Conservation (phyloP, 2,797 vertebrate genomes). For the Acrossocheilus fasciatus region DNA sequence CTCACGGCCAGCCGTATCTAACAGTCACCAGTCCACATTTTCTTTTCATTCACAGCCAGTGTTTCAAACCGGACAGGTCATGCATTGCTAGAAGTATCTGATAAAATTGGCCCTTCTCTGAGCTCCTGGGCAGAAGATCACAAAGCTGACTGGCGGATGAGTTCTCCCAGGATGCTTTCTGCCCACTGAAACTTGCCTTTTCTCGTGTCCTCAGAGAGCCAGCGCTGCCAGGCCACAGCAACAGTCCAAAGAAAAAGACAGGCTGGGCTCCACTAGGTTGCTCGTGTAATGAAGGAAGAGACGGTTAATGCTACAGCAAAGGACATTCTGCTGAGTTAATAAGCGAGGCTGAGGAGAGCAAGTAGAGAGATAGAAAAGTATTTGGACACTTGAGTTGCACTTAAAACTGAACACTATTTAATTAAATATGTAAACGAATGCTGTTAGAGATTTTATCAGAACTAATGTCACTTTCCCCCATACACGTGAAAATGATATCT, state of each 20-base stretch:
- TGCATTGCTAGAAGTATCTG: slow-evolving; percentile 46
- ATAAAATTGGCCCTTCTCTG: slow-evolving; percentile 56
- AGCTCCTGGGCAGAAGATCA: slow-evolving; percentile 81
- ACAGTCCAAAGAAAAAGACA: not conserved
- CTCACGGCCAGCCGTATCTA: slow-evolving; percentile 32
- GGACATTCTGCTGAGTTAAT: not conserved
- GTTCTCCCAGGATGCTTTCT: slow-evolving; percentile 70
- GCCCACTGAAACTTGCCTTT: slow-evolving; percentile 31
- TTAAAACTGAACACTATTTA: not conserved
- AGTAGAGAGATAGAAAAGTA: not conserved
- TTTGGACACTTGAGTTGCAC: not conserved
- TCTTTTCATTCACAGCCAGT: slow-evolving; percentile 44
- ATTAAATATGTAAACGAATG: not conserved
- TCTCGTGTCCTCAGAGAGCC: slow-evolving; percentile 36
- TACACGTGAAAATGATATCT: not conserved
- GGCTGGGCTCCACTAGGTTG: not conserved
- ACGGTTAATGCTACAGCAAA: not conserved
- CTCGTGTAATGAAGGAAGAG: not conserved
- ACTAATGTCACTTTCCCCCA: not conserved
- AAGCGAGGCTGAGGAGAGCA: not conserved
- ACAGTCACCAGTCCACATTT: slow-evolving; percentile 35
- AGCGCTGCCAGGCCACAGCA: slow-evolving; percentile 20
- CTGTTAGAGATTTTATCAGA: not conserved
- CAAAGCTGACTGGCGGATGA: slow-evolving; percentile 74
- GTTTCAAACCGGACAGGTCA: slow-evolving; percentile 50